Evolutionary conservation across 2,888 invertebrate genomes (phyloP), one percentile per base, ranked within the genome.

Genomic region (Notodonta ziczac): DNA sequence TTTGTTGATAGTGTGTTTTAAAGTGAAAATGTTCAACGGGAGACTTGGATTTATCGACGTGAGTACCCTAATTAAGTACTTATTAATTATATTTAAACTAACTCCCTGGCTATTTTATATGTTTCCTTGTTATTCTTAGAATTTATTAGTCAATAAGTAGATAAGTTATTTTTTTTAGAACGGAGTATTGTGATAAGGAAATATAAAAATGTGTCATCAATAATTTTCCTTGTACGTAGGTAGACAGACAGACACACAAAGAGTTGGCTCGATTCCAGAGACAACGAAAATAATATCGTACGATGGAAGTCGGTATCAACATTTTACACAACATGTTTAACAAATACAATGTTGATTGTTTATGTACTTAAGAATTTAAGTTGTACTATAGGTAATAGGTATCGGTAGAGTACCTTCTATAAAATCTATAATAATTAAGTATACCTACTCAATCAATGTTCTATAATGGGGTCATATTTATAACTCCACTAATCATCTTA

Each of bases 231-330:
- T 66, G 69, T 70, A 66, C 57, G 63, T 67, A 62, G 63, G 68
- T 72, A 72, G 73, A 78, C 73, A 24, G 24, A 24, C 24, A 24
- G 2, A 24, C 24, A 24, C 24, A 24, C 24, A 76, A 72, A 73
- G 63, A 72, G 58, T 60, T 82, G 81, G 81, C 81, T 74, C 7
- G 12, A 56, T 50, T 69, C 82, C 81, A 80, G 67, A 61, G 12
- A 44, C 42, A 42, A 56, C 56, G 40, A 56, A 56, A 56, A 56
- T 56, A 56, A 56, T 42, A 40, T 10, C 24, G 54, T 39, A 3
- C 14, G 48, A 42, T 24, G 5, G 35, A 44, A 16, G n/a, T 24
- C 40, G 16, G 35, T n/a, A 51, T 51, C 10, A 51, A 51, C 32
- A 51, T 51, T 51, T 24, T 51, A 51, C 4, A 24, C 10, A 51